A percentile compares a stretch with the other conserved stretches of the same genome.
These are phyloP conservation scores for Tonatia bakeri DNA, from an alignment of 2,113 vertebrate genomes.

Conservation along the genomic window DNA sequence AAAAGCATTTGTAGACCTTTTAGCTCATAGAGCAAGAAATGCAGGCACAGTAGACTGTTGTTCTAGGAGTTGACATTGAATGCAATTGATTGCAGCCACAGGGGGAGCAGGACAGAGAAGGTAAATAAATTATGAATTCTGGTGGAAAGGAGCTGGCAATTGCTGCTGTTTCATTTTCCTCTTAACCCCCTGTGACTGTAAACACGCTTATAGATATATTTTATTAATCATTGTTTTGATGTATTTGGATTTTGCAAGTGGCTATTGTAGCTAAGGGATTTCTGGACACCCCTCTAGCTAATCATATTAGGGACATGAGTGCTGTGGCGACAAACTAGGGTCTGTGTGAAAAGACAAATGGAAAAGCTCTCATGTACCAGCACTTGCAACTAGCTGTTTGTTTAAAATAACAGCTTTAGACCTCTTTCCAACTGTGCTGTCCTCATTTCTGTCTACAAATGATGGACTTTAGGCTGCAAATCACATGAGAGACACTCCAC, in stretches of 20 bases:
- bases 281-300: conserved; percentile 71
- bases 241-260: conserved; percentile 73
- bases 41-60: neutral
- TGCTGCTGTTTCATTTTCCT: conserved; percentile 64
- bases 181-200: conserved; percentile 43
- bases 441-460: conserved; percentile 47
- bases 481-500: conserved; percentile 54
- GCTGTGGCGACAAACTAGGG: conserved; percentile 27
- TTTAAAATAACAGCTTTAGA: conserved; percentile 68
- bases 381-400: conserved; percentile 50
- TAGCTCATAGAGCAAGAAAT: neutral
- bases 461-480: conserved; percentile 35
- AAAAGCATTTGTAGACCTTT: neutral
- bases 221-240: conserved; percentile 72
- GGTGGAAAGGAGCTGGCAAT: neutral
- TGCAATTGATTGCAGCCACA: conserved; percentile 42
- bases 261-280: conserved; percentile 68
- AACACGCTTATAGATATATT: conserved; percentile 46
- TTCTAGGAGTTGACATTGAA: conserved; percentile 19
- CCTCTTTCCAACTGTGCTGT: neutral
- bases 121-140: conserved; percentile 40
- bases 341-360: conserved; percentile 69
- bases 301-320: conserved; percentile 71
- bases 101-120: neutral
- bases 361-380: conserved; percentile 62